phyloP scores from a whole-genome alignment of 1,140 invertebrate genomes.

The Aphis craccivora region DNA sequence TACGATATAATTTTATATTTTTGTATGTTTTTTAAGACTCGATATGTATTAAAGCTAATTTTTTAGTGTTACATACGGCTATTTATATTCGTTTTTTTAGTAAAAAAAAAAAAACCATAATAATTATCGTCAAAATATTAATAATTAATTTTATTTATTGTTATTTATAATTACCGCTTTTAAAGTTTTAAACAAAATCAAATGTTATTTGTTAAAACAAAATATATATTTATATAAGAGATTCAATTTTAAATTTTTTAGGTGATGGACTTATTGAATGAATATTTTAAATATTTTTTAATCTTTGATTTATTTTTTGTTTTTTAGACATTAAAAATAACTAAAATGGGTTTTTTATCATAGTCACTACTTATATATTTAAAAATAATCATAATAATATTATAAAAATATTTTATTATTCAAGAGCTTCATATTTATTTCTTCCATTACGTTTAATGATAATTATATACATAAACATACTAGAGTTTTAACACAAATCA shows the following conservation, averaged over 20 bases:
- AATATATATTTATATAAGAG: not conserved
- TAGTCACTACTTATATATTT: not conserved
- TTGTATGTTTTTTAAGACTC: not conserved
- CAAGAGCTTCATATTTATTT: too few species aligned
- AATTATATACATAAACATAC: too few species aligned
- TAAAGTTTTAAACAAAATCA: too few species aligned
- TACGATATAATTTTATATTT: not conserved
- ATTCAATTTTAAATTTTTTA: not conserved
- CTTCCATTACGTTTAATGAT: too few species aligned
- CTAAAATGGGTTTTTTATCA: not conserved
- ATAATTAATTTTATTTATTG: too few species aligned
- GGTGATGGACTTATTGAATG: not conserved
- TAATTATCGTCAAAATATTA: too few species aligned
- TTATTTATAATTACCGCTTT: too few species aligned
- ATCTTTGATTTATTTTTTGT: not conserved
- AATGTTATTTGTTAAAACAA: too few species aligned
- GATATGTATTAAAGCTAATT: not conserved
- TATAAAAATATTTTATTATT: not conserved
- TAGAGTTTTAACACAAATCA: not conserved
- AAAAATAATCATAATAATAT: not conserved
- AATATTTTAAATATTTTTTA: too few species aligned
- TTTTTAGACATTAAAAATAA: not conserved
- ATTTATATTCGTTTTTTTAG: too few species aligned
- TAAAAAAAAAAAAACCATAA: too few species aligned
- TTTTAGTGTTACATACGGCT: not conserved